Percentiles rank a stretch among this genome's conserved stretches.
Conservation (phyloP, 2,797 vertebrate genomes). For the Silurus lanzhouensis region DNA sequence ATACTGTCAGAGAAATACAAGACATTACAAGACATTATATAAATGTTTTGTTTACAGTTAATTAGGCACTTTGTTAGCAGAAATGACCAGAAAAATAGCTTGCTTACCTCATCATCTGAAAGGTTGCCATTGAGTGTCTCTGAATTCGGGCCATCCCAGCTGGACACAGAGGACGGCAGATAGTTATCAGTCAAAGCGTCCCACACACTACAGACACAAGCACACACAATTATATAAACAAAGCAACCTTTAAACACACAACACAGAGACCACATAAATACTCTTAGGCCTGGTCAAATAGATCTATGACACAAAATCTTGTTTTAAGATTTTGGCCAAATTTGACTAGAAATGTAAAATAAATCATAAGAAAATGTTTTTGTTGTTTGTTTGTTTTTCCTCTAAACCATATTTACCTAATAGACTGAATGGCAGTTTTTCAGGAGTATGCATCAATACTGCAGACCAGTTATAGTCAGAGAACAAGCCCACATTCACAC, state of each 20-base stretch:
- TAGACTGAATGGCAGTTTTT: slow-evolving; percentile 13
- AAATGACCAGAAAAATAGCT: background rate
- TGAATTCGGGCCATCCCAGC: slow-evolving; percentile 81
- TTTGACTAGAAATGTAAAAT: too few species aligned
- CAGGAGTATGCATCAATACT: slow-evolving; percentile 36
- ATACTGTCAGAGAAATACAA: background rate
- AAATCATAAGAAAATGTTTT: background rate
- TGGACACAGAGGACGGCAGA: slow-evolving; percentile 78
- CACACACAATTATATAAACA: slow-evolving; percentile 47
- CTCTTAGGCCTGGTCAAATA: background rate
- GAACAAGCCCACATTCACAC: slow-evolving; percentile 70
- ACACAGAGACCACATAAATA: slow-evolving; percentile 9
- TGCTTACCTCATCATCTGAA: slow-evolving; percentile 84
- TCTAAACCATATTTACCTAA: slow-evolving; percentile 5
- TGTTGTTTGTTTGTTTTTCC: background rate
- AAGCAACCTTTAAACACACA: slow-evolving; percentile 22
- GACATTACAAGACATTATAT: background rate
- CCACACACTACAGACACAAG: slow-evolving; percentile 83
- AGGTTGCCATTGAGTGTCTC: slow-evolving; percentile 87
- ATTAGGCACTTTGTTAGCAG: background rate
- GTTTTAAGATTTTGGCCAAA: background rate
- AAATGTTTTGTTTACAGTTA: background rate
- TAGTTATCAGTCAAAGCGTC: slow-evolving; percentile 94
- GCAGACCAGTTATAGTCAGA: slow-evolving; percentile 59
- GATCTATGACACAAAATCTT: background rate